These are phyloP conservation scores for Esox masquinongy DNA, from an alignment of 2,797 vertebrate species.

Conservation along the genomic window DNA sequence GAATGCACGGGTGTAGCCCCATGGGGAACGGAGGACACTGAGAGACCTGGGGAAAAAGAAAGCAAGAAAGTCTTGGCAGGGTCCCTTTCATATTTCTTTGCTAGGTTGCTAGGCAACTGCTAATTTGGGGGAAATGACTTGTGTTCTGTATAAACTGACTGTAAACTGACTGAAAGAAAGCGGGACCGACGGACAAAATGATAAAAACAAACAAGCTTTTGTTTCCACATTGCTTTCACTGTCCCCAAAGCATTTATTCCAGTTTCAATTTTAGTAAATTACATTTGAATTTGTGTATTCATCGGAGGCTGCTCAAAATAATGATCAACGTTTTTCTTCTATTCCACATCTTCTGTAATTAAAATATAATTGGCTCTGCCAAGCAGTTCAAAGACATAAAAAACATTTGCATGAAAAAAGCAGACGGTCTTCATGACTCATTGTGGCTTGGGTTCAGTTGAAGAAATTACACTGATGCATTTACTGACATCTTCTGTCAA, in stretches of 20 bases:
- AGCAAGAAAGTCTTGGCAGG: too few relatives aligned
- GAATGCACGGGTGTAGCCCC: neutral
- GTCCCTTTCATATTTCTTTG: slow-evolving; percentile 20
- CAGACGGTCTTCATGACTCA: neutral
- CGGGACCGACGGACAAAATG: neutral
- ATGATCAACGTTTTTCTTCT: neutral
- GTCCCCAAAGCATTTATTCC: neutral
- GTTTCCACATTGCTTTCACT: neutral
- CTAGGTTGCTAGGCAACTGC: slow-evolving; percentile 54
- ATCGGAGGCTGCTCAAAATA: neutral
- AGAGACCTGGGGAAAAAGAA: neutral
- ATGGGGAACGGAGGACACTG: neutral
- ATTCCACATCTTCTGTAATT: neutral
- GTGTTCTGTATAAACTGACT: neutral
- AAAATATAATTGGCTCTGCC: neutral
- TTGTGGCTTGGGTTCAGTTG: neutral
- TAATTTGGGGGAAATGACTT: slow-evolving; percentile 23
- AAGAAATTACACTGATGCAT: neutral
- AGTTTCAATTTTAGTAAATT: neutral
- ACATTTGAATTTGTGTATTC: slow-evolving; percentile 4
- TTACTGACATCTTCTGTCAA: slow-evolving; percentile 13
- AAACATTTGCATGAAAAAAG: neutral
- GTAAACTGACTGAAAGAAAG: neutral
- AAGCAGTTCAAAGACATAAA: neutral
- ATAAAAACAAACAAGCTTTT: neutral